Percentiles rank a stretch among this genome's conserved stretches.
Conservation (phyloP, 2,888 invertebrate species). For the Tipula lateralis region DNA sequence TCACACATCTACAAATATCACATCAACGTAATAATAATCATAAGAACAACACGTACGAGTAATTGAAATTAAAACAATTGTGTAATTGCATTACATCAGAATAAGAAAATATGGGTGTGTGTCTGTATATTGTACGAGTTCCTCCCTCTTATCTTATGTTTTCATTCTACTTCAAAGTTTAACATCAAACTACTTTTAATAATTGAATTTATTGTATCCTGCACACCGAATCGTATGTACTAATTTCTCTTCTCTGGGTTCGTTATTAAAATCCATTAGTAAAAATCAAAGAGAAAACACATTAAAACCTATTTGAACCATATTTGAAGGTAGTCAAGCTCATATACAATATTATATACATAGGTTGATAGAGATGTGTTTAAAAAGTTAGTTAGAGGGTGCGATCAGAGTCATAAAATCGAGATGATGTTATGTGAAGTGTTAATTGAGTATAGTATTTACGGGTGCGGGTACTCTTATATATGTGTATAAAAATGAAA, state of each 20-base stretch:
- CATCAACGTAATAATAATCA: background rate
- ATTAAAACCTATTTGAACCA: background rate
- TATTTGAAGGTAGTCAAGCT: background rate
- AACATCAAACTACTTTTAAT: conserved; percentile 1
- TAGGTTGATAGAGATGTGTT: background rate
- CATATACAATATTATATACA: background rate
- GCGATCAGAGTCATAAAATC: background rate
- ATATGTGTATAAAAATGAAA: background rate
- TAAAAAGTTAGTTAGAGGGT: background rate
- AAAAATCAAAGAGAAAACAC: background rate
- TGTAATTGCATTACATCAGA: background rate
- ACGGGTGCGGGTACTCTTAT: no score
- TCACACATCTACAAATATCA: background rate
- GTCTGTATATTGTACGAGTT: background rate
- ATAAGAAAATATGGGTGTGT: background rate
- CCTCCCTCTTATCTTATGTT: background rate
- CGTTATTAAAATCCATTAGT: background rate
- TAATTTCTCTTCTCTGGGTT: background rate
- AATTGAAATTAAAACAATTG: background rate
- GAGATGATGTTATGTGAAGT: background rate
- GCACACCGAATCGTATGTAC: background rate
- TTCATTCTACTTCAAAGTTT: background rate
- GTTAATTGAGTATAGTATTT: conserved; percentile 11
- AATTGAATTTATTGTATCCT: background rate
- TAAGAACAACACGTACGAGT: conserved; percentile 9